Base-by-base conservation (phyloP, 2,113 vertebrate genomes). In the Macrotis lagotis region DNA sequence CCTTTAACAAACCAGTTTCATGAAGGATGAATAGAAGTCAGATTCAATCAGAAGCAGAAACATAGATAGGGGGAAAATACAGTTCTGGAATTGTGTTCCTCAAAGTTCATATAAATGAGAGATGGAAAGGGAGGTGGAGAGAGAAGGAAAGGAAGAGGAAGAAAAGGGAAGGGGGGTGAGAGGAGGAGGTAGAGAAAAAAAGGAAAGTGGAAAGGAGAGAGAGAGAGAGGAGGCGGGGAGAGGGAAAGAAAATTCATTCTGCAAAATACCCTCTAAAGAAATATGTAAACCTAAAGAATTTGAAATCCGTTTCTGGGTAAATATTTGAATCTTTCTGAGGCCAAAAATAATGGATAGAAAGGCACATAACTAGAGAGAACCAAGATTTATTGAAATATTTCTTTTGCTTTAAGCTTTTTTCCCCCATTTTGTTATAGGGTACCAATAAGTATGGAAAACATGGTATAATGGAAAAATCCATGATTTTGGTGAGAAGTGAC, bases 1-100 rank as follows among this genome's bases (percentile, higher is more conserved):
- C 49, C 92, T 74, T 52, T 91, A 94, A 31, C 94, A 95, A 50
- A 88, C 48, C 4, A 91, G 8, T 91, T 96, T 95, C 97, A 97
- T n/a, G 0, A 47, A 97, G 97, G 25, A 74, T 5, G 92, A 24
- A 91, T 7, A 97, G 96, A 31, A 1, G 93, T 28, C 22, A 74
- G 90, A 91, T 59, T 96, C 94, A 48, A 92, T 53, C 66, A 97
- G 88, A 96, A 94, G 3, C 3, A 59, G 1, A 53, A 53, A 92
- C 0, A 49, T 16, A 90, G 25, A 31, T 83, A 19, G 19, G 59
- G 59, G 24, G 50, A 91, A 91, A 91, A 89, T 52, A 0, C 91
- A 28, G 16, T 28, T 52, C 91, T 53, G 53, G 92, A 92, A 55
- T 31, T 0, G 16, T 88, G 37, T 48, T 53, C 25, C 49, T 89